phyloP scores from a whole-genome alignment of 2,888 invertebrate genomes.

The Lamellibrachia satsuma region DNA sequence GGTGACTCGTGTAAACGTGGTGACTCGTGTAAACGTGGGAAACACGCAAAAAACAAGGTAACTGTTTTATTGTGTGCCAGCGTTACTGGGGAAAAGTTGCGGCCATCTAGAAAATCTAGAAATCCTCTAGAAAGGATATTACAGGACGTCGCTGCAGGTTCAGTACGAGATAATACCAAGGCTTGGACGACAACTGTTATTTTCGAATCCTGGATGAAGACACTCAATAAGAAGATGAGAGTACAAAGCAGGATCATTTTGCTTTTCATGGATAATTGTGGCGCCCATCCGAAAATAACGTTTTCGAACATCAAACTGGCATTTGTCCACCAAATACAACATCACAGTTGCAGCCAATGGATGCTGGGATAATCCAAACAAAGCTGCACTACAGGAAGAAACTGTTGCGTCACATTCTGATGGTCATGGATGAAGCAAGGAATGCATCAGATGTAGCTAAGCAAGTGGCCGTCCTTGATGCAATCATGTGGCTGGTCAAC shows the following conservation, averaged over 20 bases:
- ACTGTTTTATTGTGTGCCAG: neutral
- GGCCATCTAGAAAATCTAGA: neutral
- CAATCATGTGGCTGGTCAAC: neutral
- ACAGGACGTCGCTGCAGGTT: neutral
- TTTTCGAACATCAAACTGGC: neutral
- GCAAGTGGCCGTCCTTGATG: neutral
- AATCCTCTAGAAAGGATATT: too few species aligned
- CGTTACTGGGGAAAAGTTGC: neutral
- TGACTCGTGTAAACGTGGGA: too few species aligned
- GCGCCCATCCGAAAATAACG: neutral
- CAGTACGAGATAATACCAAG: neutral
- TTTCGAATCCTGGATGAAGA: neutral
- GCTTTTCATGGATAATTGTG: neutral
- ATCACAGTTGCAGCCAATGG: neutral
- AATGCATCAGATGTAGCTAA: neutral
- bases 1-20: too few species aligned
- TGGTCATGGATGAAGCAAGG: neutral
- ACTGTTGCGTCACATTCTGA: neutral
- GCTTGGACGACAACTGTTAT: neutral
- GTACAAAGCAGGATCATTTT: neutral
- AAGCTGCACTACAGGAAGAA: neutral
- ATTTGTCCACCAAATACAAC: neutral
- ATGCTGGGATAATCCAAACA: neutral
- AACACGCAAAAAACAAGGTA: too few species aligned
- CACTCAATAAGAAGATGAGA: neutral